These are phyloP conservation scores for Dolomedes plantarius DNA, from an alignment of 2,888 invertebrate species.

Conservation along the genomic window DNA sequence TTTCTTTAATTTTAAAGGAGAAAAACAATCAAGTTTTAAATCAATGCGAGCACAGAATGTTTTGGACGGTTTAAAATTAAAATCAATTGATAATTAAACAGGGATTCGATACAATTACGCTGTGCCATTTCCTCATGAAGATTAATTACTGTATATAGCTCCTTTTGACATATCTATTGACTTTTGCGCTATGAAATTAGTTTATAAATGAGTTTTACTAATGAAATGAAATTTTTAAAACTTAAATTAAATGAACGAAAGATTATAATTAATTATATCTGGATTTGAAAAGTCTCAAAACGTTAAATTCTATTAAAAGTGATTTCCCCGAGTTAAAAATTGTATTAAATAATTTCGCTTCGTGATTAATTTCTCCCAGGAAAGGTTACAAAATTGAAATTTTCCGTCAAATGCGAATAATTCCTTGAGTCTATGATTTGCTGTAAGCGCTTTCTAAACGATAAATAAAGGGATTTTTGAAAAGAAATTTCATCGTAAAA, in stretches of 20 bases:
- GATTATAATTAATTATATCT: not conserved
- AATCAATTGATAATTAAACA: not conserved
- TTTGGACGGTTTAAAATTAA: not conserved
- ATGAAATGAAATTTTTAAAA: constrained; percentile 4
- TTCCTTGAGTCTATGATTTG: too few relatives aligned
- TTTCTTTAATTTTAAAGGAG: too few relatives aligned
- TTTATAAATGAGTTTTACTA: not conserved
- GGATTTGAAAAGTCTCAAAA: not conserved
- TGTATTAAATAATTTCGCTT: not conserved
- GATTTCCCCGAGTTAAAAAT: not conserved
- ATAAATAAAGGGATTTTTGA: too few relatives aligned
- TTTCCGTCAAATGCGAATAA: too few relatives aligned
- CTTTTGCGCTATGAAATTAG: not conserved
- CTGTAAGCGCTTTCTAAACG: too few relatives aligned
- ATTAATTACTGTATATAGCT: not conserved
- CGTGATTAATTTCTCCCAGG: too few relatives aligned
- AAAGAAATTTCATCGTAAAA: too few relatives aligned
- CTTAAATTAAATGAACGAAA: not conserved
- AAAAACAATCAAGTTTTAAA: too few relatives aligned
- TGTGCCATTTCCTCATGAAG: not conserved
- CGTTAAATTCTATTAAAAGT: not conserved
- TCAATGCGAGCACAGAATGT: not conserved
- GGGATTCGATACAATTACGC: not conserved
- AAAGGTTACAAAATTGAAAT: too few relatives aligned
- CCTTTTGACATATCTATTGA: not conserved